Evolutionary conservation across 2,797 vertebrate species (phyloP), one percentile per base, ranked within the genome.

Genomic region (Benthosema pterotum): DNA sequence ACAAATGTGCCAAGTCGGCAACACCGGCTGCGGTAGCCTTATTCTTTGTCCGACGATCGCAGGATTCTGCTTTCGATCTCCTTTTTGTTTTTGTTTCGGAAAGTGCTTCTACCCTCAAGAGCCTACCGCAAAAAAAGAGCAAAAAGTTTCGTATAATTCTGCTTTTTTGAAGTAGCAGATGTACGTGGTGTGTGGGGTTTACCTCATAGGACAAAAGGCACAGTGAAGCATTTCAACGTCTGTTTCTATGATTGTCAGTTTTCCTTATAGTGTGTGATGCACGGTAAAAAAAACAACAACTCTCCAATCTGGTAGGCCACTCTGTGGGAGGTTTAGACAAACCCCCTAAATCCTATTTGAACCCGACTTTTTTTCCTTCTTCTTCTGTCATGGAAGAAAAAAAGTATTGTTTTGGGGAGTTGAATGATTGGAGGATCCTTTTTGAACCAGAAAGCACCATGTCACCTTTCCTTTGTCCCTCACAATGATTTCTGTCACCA

Each of bases 401-500:
- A 67, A 77, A 8, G 28, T 32, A 32, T 38, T 38, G 32, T 38
- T 38, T 11, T 38, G 8, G 32, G 32, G 32, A 38, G 32, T 38
- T 38, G 57, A 18, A 75, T 74, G 67, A 54, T 65, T 73, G 67
- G 32, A 60, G 25, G 72, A 52, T 63, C 58, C 63, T 55, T 78
- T n/a, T 63, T 72, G 66, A 78, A 54, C 53, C 9, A 11, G 51
- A 45, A 13, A 52, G 19, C 19, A n/a, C 18, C 50, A 12, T 25
- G 18, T 17, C 14, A 19, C 68, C 66, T 66, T 82, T 69, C 17
- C 63, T 65, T 51, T 19, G 19, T 55, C 45, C 8, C 50, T 72
- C 57, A 22, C 15, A 38, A 62, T 64, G 79, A 87, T 74, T 82
- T 56, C 77, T 77, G 77, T 79, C 84, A 87, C 76, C 15, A 12